Base-by-base conservation (phyloP, 2,888 invertebrate species). In the Lingula anatina region DNA sequence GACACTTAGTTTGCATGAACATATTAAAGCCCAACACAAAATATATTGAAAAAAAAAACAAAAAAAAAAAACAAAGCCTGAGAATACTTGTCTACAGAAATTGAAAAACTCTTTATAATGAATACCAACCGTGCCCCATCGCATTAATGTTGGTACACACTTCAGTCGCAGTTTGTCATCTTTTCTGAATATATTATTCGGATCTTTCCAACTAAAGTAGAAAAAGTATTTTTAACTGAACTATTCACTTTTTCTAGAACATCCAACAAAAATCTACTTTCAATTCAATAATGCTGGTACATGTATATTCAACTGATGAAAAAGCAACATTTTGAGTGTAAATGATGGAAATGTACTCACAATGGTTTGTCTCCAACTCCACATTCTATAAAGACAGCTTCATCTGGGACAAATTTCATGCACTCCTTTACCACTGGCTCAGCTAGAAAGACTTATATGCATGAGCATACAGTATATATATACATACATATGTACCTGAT, bases 121-220 rank as follows among this genome's bases (percentile, higher is more conserved):
- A 36, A 12, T 37, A 54, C 59, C 56, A 59, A 67, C 68, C 55
- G 61, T 50, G 50, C 70, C 68, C 26, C 65, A 26, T 52, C 83
- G 82, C 37, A 89, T 75, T 18, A 94, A 73, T 0, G 93, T 92
- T 1, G 94, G 93, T 39, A 94, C 82, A 44, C 87, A 86, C 71
- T 87, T 84, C 47, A 94, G 77, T 60, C 82, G 84, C 0, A 86
- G 84, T 70, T 51, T 49, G 15, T 55, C 51, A 48, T 92, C 87
- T 47, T 85, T 89, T 50, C 92, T 83, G 76, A 91, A 94, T 1
- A 86, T 85, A 70, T 89, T 89, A 15, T 85, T 83, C 46, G 81
- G 81, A 74, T 90, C 85, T 76, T 88, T 92, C 92, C 93, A 94
- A 56, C 70, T 71, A 54, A 40, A 58, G 56, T 2, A 44, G n/a